These are phyloP conservation scores for Gallinago stenura DNA, from an alignment of 2,797 vertebrate genomes.

Conservation along the genomic window DNA sequence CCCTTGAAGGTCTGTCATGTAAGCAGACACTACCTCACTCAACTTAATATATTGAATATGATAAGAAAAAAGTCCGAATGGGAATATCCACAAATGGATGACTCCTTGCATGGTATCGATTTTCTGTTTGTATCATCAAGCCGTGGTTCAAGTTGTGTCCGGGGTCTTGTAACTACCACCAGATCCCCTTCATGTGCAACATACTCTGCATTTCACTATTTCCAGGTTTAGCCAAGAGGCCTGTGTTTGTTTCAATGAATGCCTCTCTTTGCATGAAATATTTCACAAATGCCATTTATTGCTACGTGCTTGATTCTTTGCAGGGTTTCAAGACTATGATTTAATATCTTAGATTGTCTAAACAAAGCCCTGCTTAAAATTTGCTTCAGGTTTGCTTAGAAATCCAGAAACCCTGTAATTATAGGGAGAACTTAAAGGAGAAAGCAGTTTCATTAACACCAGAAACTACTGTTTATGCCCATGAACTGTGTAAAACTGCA, in stretches of 20 bases:
- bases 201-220: not conserved
- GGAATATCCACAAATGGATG: not conserved
- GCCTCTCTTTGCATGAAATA: constrained; percentile 32
- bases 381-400: constrained; percentile 60
- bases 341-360: constrained; percentile 64
- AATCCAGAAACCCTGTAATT: constrained; percentile 50
- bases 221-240: not conserved
- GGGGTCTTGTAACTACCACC: not conserved
- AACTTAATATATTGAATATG: not conserved
- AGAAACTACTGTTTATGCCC: constrained; percentile 60
- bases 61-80: not conserved
- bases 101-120: rapidly evolving
- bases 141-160: not conserved
- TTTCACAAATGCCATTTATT: constrained; percentile 48
- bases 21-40: not conserved
- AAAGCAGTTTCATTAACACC: constrained; percentile 59
- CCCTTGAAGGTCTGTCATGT: not conserved
- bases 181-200: not conserved
- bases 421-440: constrained; percentile 51
- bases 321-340: constrained; percentile 50
- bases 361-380: constrained; percentile 66
- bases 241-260: constrained; percentile 18
- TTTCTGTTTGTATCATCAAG: not conserved
- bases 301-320: constrained; percentile 30
- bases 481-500: constrained; percentile 31